phyloP scores from a whole-genome alignment of 2,113 vertebrate genomes.

The Osmerus mordax region DNA sequence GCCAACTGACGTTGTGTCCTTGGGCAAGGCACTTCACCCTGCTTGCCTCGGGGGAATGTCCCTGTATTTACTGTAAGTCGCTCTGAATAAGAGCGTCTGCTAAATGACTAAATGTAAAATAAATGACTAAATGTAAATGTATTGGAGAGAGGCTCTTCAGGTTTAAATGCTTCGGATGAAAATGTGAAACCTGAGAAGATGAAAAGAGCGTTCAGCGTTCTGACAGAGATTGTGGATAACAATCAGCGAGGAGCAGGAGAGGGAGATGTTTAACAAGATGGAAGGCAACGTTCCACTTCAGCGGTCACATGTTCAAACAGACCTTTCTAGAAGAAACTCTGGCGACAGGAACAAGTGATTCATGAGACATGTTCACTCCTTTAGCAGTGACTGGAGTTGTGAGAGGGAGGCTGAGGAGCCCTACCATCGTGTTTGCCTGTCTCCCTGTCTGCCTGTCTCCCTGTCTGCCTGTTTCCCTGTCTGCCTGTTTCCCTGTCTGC shows the following conservation, averaged over 20 bases:
- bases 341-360: background rate
- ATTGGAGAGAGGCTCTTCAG: background rate
- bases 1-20: too few relatives aligned
- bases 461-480: too few relatives aligned
- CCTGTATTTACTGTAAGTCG: too few relatives aligned
- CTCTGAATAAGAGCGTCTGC: too few relatives aligned
- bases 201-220: background rate
- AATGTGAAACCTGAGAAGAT: conserved; percentile 8
- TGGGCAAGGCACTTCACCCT: too few relatives aligned
- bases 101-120: too few relatives aligned
- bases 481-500: background rate
- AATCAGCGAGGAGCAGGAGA: background rate
- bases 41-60: too few relatives aligned
- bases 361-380: background rate
- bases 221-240: background rate
- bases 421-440: too few relatives aligned
- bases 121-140: too few relatives aligned
- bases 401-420: too few relatives aligned
- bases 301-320: background rate
- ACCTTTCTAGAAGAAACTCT: background rate
- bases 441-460: too few relatives aligned
- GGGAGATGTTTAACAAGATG: background rate
- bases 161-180: background rate
- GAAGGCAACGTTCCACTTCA: background rate
- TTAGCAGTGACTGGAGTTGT: background rate